Evolutionary conservation across 2,113 vertebrate species (phyloP), one percentile per base, ranked within the genome.

Genomic region (Phalacrocorax aristotelis): DNA sequence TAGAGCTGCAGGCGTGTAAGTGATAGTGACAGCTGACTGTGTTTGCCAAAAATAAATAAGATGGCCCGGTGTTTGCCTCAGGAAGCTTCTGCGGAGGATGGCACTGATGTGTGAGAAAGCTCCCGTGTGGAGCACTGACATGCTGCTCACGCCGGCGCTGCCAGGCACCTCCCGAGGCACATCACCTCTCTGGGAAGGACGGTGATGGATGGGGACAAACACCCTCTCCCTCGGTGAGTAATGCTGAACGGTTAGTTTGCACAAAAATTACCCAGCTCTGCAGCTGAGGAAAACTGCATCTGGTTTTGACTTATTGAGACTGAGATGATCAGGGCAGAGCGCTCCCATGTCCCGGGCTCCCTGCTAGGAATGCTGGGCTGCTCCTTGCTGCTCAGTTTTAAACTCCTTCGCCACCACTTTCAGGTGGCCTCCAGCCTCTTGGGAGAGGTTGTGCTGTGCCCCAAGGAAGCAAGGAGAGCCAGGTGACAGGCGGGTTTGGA

Each of bases 101-200:
- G 40, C 60, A 51, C 16, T 14, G 65, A 10, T 46, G 68, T 15
- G 40, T 0, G 1, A 30, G 69, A 57, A 20, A 30, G 27, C 42
- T 71, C 38, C 55, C 20, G 68, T 0, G 0, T 1, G 3, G n/a
- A 54, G 15, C 2, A 10, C 46, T 74, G 75, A 38, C 8, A 2
- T 5, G 22, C 61, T 79, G 65, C 57, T 87, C 3, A 3, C 2
- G 8, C 20, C 1, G 1, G 51, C 2, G 3, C 65, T 79, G 69
- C 75, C 55, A 64, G 62, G 36, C 40, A 30, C 32, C 26, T 55
- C 26, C 14, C 48, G 1, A 1, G n/a, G 55, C 55, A 15, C 40
- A 15, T 46, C 52, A 26, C 46, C 42, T 51, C 62, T 40, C 36
- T 0, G 4, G 61, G 54, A 64, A 70, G 62, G 48, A 49, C 1